These are phyloP conservation scores for Parauchenoglanis ngamensis DNA, from an alignment of 2,797 vertebrate species.

Conservation along the genomic window DNA sequence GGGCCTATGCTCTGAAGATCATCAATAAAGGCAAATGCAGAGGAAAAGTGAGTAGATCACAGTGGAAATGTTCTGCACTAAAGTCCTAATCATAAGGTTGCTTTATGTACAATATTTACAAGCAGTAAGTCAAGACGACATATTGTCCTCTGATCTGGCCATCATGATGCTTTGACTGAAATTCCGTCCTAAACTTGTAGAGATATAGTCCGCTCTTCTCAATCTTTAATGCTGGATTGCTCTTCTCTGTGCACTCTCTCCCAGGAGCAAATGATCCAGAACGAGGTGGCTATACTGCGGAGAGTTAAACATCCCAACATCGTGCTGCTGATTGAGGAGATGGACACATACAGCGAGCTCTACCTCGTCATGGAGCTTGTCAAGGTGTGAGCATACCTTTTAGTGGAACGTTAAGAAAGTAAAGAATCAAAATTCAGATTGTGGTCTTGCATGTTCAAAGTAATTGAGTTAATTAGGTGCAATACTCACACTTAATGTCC, in stretches of 20 bases:
- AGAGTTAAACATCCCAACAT: constrained; percentile 98
- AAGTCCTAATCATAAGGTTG: not conserved
- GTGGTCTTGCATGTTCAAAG: not conserved
- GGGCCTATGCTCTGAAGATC: constrained; percentile 96
- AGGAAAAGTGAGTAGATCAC: constrained; percentile 85
- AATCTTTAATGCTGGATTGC: not conserved
- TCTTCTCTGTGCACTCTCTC: not conserved
- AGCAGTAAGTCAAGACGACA: not conserved
- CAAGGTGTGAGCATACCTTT: constrained; percentile 75
- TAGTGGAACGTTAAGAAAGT: not conserved
- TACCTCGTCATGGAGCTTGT: constrained; percentile 98
- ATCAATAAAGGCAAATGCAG: constrained; percentile 97
- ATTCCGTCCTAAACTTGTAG: not conserved
- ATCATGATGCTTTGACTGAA: not conserved
- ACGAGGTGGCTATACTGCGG: constrained; percentile 93
- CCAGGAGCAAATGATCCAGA: constrained; percentile 98
- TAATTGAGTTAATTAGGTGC: not conserved
- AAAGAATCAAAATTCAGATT: not conserved
- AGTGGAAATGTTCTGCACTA: not conserved
- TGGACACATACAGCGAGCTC: constrained; percentile 90
- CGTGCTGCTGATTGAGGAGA: constrained; percentile 95
- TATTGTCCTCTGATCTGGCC: too few species aligned
- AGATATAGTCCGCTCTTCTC: not conserved
- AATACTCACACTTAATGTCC: not conserved
- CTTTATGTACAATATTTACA: not conserved